A percentile compares a stretch with the other conserved stretches of the same genome.
Evolutionary conservation across 2,113 vertebrate genomes (phyloP).

Genomic region (Heptranchias perlo): DNA sequence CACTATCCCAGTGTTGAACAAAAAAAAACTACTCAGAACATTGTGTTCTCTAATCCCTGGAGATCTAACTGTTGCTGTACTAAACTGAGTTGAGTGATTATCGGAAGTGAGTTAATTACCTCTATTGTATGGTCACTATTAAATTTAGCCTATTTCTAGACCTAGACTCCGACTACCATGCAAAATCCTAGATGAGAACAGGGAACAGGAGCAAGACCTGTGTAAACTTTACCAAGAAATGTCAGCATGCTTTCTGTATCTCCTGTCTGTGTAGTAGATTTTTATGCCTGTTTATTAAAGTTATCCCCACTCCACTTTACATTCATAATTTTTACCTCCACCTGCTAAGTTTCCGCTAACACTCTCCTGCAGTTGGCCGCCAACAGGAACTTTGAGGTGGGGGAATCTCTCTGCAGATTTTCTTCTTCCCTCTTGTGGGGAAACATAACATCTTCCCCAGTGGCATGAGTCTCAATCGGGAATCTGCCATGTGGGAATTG

Average conservation of each 20-base stretch:
- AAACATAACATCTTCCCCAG: background rate
- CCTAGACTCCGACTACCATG: background rate
- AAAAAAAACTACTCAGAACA: background rate
- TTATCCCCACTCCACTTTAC: background rate
- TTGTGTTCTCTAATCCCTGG: background rate
- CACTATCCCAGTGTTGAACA: background rate
- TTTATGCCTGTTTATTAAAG: background rate
- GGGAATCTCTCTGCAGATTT: background rate
- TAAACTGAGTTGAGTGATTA: background rate
- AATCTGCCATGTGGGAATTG: background rate
- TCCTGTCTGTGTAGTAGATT: background rate
- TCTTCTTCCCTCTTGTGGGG: no score
- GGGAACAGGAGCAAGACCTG: background rate
- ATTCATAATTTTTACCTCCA: background rate
- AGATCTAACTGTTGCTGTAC: background rate
- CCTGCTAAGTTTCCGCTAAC: background rate
- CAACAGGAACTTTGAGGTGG: background rate
- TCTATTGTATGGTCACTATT: background rate
- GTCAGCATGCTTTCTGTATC: background rate
- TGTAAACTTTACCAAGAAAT: background rate
- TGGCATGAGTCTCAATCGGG: background rate
- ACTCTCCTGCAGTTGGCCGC: background rate
- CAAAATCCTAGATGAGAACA: background rate
- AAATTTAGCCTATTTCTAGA: background rate
- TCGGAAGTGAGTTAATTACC: background rate